Evolutionary conservation across 2,888 invertebrate genomes (phyloP).

Genomic region (Conus canariensis): DNA sequence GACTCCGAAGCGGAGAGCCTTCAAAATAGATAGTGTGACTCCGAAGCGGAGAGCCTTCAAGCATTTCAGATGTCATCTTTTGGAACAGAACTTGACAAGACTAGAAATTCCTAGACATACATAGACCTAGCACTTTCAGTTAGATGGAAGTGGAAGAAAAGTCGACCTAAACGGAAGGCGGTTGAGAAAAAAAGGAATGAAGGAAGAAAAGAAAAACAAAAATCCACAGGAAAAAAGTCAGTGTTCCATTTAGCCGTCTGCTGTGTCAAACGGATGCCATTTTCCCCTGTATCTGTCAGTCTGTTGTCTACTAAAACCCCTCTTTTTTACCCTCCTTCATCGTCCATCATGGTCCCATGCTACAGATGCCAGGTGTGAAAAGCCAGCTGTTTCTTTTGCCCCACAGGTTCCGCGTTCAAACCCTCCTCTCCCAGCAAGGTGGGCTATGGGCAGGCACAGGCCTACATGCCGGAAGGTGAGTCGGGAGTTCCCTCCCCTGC

Average conservation of each 20-base stretch:
- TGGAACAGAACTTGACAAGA: too few relatives aligned
- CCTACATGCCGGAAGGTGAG: slow-evolving; percentile 54
- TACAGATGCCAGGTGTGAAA: background rate
- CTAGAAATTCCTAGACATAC: too few relatives aligned
- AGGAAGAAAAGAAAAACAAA: too few relatives aligned
- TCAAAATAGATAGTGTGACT: too few relatives aligned
- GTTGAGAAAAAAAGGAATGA: background rate
- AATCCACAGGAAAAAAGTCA: background rate
- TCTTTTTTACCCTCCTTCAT: background rate
- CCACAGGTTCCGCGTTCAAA: slow-evolving; percentile 55
- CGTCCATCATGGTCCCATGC: background rate
- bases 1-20: too few relatives aligned
- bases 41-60: too few relatives aligned
- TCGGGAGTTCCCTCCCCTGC: slow-evolving; percentile 17
- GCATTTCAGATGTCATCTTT: too few relatives aligned
- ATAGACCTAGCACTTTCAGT: too few relatives aligned
- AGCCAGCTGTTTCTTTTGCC: slow-evolving; percentile 20
- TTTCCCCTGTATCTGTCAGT: background rate
- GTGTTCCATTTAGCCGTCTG: background rate
- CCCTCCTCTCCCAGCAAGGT: slow-evolving; percentile 52
- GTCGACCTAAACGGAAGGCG: background rate
- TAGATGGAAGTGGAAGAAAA: too few relatives aligned
- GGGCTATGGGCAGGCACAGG: slow-evolving; percentile 47
- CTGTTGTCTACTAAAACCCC: background rate
- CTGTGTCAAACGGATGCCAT: background rate